Evolutionary conservation across 53 echinoderm and acorn worm genomes (phyloP), one percentile per base, ranked within the genome.

Genomic region (Holothuria leucospilota): DNA sequence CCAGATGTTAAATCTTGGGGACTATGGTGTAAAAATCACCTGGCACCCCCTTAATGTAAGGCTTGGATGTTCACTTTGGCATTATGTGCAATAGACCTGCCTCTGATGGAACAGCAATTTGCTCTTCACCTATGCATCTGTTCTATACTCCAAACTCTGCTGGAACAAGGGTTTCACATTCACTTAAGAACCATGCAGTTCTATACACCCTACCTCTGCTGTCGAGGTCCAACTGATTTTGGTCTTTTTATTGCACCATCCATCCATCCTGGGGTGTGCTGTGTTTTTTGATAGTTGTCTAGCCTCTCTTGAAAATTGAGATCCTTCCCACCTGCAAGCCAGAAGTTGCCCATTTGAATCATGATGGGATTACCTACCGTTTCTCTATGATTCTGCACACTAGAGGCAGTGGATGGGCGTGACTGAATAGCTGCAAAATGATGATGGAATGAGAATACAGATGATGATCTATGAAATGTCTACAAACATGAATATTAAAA

Each of bases 291-390:
- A 65, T 78, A 63, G 63, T 92, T 93, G 59, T 73, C 80, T 34
- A 88, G 20, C 39, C 81, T 87, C 75, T 88, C 87, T 39, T 88
- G 93, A 66, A 87, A 85, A 62, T 93, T 89, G 16, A 99, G 51
- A 65, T 95, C 92, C 66, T 87, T 62, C 34, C 99, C 99, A 8
- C 99, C 93, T 21, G 95, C 99, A 63, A 99, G 85, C 99, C 99
- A 99, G 78, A 82, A 72, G 63, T 93, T 95, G 21, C 90, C 95
- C 62, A 88, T 89, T 82, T 95, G 95, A 8, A 92, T 86, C 51
- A 92, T 63, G 51, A 99, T 73, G 13, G 93, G 95, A 53, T 69
- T 88, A 13, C 91, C 94, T 1, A 41, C 59, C 14, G 78, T 89
- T 60, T 92, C 95, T 25, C 85, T 25, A 16, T 42, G 29, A n/a